A percentile compares a stretch with the other conserved stretches of the same genome.
phyloP scores from a whole-genome alignment of 2,113 vertebrate genomes.

The Hypanus sabinus region DNA sequence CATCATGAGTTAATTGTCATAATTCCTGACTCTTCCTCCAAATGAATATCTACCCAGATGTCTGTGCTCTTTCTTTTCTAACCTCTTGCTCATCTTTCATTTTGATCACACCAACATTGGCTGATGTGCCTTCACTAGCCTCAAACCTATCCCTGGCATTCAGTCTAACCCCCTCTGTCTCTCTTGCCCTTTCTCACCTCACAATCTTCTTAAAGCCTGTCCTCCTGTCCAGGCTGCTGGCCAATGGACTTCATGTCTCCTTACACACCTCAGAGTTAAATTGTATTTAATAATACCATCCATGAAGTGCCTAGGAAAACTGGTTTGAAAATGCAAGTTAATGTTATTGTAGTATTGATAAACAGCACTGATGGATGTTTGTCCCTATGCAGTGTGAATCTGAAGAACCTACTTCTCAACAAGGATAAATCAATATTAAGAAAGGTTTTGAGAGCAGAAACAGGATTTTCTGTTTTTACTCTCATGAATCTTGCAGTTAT shows the following conservation, averaged over 20 bases:
- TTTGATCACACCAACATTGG: background rate
- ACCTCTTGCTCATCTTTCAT: background rate
- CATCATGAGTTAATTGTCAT: background rate
- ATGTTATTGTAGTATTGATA: too few relatives aligned
- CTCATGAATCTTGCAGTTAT: background rate
- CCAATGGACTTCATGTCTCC: background rate
- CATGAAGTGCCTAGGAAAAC: background rate
- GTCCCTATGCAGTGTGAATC: background rate
- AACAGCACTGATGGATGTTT: background rate
- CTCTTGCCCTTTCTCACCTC: background rate
- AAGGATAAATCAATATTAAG: background rate
- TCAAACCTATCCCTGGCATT: background rate
- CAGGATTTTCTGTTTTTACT: background rate
- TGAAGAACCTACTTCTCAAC: background rate
- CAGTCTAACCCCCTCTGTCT: background rate
- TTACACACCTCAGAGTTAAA: background rate
- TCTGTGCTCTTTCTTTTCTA: background rate
- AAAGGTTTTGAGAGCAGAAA: background rate
- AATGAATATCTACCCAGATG: background rate
- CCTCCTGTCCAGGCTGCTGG: background rate
- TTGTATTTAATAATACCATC: background rate
- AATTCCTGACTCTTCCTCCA: background rate
- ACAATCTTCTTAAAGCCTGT: too few relatives aligned
- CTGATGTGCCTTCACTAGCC: background rate
- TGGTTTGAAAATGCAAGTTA: background rate